Evolutionary conservation across 2,113 vertebrate genomes (phyloP).

Genomic region (Toxotes chatareus): DNA sequence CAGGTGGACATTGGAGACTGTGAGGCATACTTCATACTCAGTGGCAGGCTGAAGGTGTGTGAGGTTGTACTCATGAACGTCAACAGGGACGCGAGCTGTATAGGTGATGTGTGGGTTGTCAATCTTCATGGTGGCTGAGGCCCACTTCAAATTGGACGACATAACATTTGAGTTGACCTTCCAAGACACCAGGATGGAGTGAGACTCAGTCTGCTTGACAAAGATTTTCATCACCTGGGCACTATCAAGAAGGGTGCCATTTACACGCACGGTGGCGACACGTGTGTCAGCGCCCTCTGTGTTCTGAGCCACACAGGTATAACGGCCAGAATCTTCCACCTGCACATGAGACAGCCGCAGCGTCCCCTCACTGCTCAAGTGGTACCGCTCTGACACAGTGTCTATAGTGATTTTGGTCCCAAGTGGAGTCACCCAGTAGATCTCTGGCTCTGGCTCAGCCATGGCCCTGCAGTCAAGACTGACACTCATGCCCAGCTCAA

Average conservation of each 20-base stretch:
- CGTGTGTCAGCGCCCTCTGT: constrained; percentile 93
- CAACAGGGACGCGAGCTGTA: constrained; percentile 94
- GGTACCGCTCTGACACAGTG: constrained; percentile 91
- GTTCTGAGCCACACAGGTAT: constrained; percentile 98
- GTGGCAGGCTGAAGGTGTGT: constrained; percentile 96
- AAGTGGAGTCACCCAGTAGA: constrained; percentile 97
- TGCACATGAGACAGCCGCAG: constrained; percentile 90
- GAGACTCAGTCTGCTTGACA: constrained; percentile 93
- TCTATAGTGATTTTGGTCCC: constrained; percentile 92
- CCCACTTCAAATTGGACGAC: constrained; percentile 97
- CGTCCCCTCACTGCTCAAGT: constrained; percentile 91
- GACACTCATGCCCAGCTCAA: constrained; percentile 89
- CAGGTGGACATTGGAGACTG: constrained; percentile 92
- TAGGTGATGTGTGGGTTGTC: constrained; percentile 98
- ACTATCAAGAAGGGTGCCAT: constrained; percentile 94
- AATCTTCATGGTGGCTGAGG: constrained; percentile 97
- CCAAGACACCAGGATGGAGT: constrained; percentile 97
- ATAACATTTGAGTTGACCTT: constrained; percentile 94
- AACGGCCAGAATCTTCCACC: constrained; percentile 93
- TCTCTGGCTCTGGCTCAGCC: constrained; percentile 96
- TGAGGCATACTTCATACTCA: constrained; percentile 96
- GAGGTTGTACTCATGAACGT: constrained; percentile 97
- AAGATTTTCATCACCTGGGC: constrained; percentile 94
- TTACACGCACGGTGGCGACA: constrained; percentile 90
- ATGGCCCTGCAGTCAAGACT: constrained; percentile 95